Base-by-base conservation (phyloP, 2,888 invertebrate genomes). In the Antheraea assamensis region DNA sequence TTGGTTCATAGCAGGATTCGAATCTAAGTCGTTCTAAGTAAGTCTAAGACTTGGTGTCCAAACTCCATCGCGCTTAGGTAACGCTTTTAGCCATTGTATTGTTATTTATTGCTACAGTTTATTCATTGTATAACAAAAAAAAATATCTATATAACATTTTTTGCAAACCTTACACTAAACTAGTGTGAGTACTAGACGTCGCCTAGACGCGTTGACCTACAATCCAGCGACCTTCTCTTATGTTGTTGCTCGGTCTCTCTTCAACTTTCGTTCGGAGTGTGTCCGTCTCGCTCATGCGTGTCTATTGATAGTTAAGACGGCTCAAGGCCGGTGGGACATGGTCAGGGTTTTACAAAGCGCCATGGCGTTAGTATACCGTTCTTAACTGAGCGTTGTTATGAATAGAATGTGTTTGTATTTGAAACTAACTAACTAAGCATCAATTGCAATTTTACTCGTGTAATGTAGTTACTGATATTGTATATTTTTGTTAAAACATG, bases 171-270 rank as follows among this genome's bases (percentile, higher is more conserved):
- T 92, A 88, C 87, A 73, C 75, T 68, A 74, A 75, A 75, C 77
- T 81, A 85, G 93, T 94, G 94, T 93, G 94, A 77, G 92, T 90
- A 83, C 92, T 93, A 94, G 94, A 94, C 94, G 86, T 79, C 85
- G 89, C 88, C 94, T 94, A 94, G 94, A 94, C 94, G 85, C 81
- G 83, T 84, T 94, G 94, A 94, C 94, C 94, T 90, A 94, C 90
- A 93, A 92, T 87, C 92, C 91, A 91, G 80, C 88, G 92, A 92
- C 93, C 93, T 94, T 93, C 91, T 93, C 94, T 94, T 93, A 92
- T 93, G 94, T 93, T 94, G 84, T 92, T 88, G 83, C 82, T 79
- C 83, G 82, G 76, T 90, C 92, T 81, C 90, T 66, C 81, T 92
- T 88, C 30, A 83, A 73, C 89, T 55, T 72, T 58, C 74, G 72